These are phyloP conservation scores for Drosophila demipolita DNA, from an alignment of 2,888 invertebrate genomes.

Conservation along the genomic window DNA sequence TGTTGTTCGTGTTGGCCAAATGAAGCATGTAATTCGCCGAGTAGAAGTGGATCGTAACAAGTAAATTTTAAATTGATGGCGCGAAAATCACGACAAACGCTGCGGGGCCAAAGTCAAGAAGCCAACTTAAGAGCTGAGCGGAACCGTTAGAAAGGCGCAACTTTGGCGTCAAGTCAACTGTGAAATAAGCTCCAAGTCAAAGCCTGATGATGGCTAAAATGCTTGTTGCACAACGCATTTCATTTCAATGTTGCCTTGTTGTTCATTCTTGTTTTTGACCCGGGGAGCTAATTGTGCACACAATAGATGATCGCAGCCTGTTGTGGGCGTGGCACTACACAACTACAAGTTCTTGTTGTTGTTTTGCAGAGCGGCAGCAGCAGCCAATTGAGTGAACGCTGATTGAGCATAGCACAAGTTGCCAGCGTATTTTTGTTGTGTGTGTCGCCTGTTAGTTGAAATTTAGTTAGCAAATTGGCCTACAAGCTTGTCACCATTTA, in stretches of 20 bases:
- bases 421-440: constrained; percentile 14
- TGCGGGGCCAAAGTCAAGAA: constrained; percentile 61
- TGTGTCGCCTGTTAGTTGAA: constrained; percentile 59
- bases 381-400: constrained; percentile 52
- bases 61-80: constrained; percentile 81
- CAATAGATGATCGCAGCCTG: constrained; percentile 58
- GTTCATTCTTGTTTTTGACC: constrained; percentile 41
- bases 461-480: constrained; percentile 79
- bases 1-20: constrained; percentile 57
- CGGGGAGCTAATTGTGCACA: constrained; percentile 72
- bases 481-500: constrained; percentile 80
- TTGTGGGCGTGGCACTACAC: constrained; percentile 52
- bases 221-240: constrained; percentile 51
- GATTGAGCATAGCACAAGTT: constrained; percentile 45
- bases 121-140: constrained; percentile 46
- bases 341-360: background rate
- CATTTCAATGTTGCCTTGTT: constrained; percentile 15
- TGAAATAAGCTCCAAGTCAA: constrained; percentile 69
- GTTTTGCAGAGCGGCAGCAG: constrained; percentile 24
- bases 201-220: constrained; percentile 54
- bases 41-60: constrained; percentile 50
- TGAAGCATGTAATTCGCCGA: constrained; percentile 75
- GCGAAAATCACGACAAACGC: constrained; percentile 81
- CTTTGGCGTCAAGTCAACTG: constrained; percentile 65
- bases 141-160: constrained; percentile 68